phyloP scores from a whole-genome alignment of 2,888 invertebrate genomes.

The Cataglyphis cursor region DNA sequence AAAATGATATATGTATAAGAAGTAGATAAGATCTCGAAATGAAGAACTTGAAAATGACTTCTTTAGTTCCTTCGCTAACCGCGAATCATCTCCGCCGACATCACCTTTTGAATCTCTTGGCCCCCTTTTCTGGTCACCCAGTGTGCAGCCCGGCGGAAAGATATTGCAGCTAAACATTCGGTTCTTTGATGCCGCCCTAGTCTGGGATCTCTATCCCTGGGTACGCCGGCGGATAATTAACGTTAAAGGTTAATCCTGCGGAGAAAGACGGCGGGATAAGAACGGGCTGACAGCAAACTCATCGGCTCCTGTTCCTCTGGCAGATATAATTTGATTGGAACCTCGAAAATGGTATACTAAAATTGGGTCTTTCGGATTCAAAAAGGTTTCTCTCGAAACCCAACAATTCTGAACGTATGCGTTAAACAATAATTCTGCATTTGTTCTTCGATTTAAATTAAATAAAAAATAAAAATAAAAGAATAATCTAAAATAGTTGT shows the following conservation, averaged over 20 bases:
- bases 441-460: neutral
- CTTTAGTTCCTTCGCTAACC: slow-evolving; percentile 72
- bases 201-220: slow-evolving; percentile 63
- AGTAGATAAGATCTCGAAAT: slow-evolving; percentile 42
- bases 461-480: neutral
- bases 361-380: slow-evolving; percentile 19
- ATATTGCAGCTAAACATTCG: slow-evolving; percentile 84
- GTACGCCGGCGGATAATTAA: slow-evolving; percentile 81
- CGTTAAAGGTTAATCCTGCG: slow-evolving; percentile 83
- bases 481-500: neutral
- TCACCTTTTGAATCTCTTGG: slow-evolving; percentile 62
- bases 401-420: neutral
- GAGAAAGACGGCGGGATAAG: slow-evolving; percentile 68
- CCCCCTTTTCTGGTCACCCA: slow-evolving; percentile 76
- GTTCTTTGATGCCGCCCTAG: slow-evolving; percentile 83
- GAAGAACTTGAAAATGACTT: slow-evolving; percentile 60
- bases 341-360: slow-evolving; percentile 28
- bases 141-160: slow-evolving; percentile 83
- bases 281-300: slow-evolving; percentile 42
- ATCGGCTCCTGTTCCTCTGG: slow-evolving; percentile 32
- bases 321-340: slow-evolving; percentile 52
- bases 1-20: neutral
- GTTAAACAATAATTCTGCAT: neutral
- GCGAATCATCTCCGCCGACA: slow-evolving; percentile 64
- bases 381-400: neutral